Conservation (phyloP, 2,113 vertebrate genomes). For the Cyanoderma ruficeps region DNA sequence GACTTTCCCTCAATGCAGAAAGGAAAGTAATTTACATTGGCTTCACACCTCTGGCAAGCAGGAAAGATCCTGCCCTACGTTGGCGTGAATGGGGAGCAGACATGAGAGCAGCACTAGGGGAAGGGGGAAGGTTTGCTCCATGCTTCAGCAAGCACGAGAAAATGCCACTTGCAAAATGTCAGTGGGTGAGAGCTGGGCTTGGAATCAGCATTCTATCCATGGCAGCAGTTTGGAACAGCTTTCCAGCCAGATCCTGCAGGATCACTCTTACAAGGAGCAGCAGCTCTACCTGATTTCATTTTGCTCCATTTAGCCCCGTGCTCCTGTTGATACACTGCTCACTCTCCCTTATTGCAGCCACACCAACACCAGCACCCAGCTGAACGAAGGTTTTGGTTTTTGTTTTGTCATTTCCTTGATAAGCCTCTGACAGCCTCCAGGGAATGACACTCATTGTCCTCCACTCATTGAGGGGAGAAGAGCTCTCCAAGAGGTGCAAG, state of each 20-base stretch:
- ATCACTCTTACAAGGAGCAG: neutral
- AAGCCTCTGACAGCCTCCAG: neutral
- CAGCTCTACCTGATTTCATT: neutral
- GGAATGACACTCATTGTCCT: neutral
- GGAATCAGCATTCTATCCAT: conserved; percentile 31
- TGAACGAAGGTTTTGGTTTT: neutral
- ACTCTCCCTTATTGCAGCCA: neutral
- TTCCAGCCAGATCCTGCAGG: conserved; percentile 38
- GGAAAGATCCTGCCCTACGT: conserved; percentile 1
- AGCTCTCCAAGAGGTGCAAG: neutral
- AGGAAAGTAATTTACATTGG: conserved; percentile 65
- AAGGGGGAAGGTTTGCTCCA: neutral
- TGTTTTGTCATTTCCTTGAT: neutral
- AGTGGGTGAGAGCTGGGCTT: neutral
- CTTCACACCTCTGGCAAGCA: conserved; percentile 60
- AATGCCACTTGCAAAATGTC: conserved; percentile 10
- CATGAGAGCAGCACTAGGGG: neutral
- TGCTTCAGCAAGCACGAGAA: neutral
- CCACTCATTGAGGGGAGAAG: fast-evolving
- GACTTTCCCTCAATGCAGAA: conserved; percentile 39
- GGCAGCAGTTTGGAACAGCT: neutral
- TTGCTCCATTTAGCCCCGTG: neutral
- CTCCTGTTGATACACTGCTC: neutral
- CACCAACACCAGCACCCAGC: neutral
- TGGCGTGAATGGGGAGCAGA: neutral